phyloP scores from a whole-genome alignment of 53 echinoderm and acorn worm species.

The Echinometra lucunter region DNA sequence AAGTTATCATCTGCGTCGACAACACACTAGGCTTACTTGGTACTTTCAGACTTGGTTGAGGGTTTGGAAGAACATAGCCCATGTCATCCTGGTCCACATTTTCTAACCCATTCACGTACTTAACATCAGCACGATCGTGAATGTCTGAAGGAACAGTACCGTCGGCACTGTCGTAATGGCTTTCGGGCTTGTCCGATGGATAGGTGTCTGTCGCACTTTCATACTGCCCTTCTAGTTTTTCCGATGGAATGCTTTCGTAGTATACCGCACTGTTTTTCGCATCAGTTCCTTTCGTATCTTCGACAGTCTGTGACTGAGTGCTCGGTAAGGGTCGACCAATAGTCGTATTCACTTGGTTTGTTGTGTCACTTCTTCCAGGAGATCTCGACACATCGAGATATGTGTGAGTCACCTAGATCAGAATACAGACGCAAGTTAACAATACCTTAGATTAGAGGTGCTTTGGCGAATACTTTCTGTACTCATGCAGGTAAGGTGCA shows the following conservation, averaged over 20 bases:
- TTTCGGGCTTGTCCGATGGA: background rate
- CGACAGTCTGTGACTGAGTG: background rate
- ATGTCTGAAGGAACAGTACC: background rate
- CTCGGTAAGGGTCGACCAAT: background rate
- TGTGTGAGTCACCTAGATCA: conserved; percentile 26
- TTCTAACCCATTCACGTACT: background rate
- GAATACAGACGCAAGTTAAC: too few species aligned
- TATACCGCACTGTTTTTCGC: background rate
- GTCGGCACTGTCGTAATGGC: background rate
- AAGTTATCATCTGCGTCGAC: background rate
- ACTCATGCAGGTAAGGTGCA: too few species aligned
- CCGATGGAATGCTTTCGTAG: background rate
- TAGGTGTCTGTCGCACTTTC: background rate
- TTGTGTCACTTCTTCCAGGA: too few species aligned
- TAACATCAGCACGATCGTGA: background rate
- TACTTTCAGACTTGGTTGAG: background rate
- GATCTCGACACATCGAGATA: background rate
- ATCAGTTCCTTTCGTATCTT: background rate
- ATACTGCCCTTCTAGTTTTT: background rate
- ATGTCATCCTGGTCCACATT: background rate
- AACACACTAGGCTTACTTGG: background rate
- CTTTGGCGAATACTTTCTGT: too few species aligned
- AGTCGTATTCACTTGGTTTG: too few species aligned
- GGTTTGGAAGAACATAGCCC: conserved; percentile 1
- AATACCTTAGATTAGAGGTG: too few species aligned